phyloP scores from a whole-genome alignment of 2,797 vertebrate species.

The Sebastes taczanowskii region DNA sequence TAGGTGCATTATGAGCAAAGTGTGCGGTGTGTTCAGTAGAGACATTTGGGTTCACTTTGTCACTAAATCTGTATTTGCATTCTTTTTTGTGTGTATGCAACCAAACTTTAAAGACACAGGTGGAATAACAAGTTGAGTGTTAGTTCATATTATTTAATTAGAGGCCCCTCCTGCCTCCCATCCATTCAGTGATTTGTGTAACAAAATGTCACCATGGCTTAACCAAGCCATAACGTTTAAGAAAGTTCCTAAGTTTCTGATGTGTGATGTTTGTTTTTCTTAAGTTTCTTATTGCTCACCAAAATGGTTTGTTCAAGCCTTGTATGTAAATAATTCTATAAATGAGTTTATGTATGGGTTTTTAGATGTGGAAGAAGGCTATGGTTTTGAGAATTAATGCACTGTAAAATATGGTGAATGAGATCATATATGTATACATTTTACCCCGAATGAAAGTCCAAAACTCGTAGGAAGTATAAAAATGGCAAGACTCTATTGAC shows the following conservation, averaged over 20 bases:
- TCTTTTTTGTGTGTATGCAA: constrained; percentile 32
- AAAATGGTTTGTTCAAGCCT: constrained; percentile 63
- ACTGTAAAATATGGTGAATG: constrained; percentile 72
- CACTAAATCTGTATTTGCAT: constrained; percentile 2
- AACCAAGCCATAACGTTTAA: constrained; percentile 20
- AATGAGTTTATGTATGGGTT: constrained; percentile 74
- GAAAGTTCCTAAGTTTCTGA: constrained; percentile 38
- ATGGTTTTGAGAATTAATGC: constrained; percentile 68
- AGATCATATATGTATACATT: constrained; percentile 63
- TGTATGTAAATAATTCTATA: constrained; percentile 81
- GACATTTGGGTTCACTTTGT: constrained; percentile 14
- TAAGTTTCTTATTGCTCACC: constrained; percentile 43
- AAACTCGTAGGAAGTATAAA: constrained; percentile 57
- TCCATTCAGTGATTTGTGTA: constrained; percentile 37
- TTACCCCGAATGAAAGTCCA: constrained; percentile 66
- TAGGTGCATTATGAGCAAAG: constrained; percentile 11
- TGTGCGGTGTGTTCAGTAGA: constrained; percentile 3
- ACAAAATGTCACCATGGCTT: constrained; percentile 40
- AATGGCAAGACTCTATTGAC: constrained; percentile 59
- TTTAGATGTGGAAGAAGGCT: constrained; percentile 65
- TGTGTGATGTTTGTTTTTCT: constrained; percentile 45
- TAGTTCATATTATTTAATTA: constrained; percentile 31
- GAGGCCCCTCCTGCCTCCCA: constrained; percentile 19
- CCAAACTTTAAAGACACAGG: constrained; percentile 31
- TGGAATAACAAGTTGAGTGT: constrained; percentile 10